Evolutionary conservation across 2,113 vertebrate species (phyloP).

Genomic region (Chaetorhynchus papuensis): DNA sequence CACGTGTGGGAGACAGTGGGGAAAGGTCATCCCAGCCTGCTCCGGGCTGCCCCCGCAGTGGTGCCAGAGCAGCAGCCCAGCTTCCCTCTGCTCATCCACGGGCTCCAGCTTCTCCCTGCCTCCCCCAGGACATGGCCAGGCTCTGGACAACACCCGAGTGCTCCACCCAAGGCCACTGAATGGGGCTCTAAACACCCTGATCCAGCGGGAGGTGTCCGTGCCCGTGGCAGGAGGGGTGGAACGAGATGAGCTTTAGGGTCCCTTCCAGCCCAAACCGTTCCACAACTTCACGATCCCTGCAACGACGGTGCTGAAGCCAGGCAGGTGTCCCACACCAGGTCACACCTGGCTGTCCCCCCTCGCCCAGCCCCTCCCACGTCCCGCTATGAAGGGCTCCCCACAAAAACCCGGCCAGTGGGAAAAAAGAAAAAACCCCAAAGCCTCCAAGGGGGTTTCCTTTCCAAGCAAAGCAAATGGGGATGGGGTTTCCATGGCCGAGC

Average conservation of each 20-base stretch:
- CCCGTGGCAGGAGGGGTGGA: no score
- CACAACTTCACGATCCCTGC: neutral
- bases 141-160: neutral
- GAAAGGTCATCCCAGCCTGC: neutral
- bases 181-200: neutral
- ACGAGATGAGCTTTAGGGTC: neutral
- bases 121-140: neutral
- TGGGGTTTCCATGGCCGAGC: neutral
- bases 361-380: neutral
- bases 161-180: neutral
- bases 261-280: neutral
- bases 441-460: neutral
- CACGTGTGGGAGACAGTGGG: fast-evolving
- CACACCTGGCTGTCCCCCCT: neutral
- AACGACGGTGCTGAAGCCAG: fast-evolving
- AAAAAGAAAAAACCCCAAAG: neutral
- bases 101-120: neutral
- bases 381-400: neutral
- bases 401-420: neutral
- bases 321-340: no score
- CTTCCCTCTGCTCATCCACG: neutral
- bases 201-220: fast-evolving
- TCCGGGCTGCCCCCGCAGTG: neutral
- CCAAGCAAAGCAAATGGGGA: neutral
- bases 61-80: neutral